These are phyloP conservation scores for Dicaeum eximium DNA, from an alignment of 2,113 vertebrate genomes.

Conservation along the genomic window DNA sequence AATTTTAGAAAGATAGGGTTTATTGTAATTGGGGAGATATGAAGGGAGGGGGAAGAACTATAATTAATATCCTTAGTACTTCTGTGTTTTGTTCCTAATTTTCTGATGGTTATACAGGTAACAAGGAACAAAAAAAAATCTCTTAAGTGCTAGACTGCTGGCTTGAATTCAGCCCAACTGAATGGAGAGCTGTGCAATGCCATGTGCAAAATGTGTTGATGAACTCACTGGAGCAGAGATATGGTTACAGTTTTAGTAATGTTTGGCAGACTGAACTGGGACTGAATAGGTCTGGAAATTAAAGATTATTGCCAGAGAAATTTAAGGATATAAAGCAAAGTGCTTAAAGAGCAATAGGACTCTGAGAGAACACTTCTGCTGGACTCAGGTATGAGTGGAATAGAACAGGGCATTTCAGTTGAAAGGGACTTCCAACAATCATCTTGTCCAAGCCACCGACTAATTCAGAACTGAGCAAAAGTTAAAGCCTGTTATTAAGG, in stretches of 20 bases:
- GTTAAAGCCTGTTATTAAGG: not conserved
- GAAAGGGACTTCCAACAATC: not conserved
- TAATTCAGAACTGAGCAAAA: not conserved
- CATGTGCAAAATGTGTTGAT: not conserved
- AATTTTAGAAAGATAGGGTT: not conserved
- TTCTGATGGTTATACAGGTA: not conserved
- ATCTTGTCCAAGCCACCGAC: not conserved
- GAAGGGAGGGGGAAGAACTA: not conserved
- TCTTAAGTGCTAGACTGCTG: not conserved
- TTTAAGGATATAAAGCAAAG: not conserved
- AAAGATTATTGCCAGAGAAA: not conserved
- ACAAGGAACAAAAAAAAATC: not conserved
- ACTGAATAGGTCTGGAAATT: not conserved
- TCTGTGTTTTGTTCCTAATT: conserved; percentile 1
- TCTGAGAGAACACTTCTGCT: not conserved
- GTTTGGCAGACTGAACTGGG: not conserved
- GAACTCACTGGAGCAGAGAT: not conserved
- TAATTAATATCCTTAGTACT: conserved; percentile 6
- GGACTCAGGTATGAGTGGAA: not conserved
- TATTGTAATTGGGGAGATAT: not conserved
- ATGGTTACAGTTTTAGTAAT: not conserved
- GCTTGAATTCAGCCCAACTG: not conserved
- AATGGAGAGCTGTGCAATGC: not conserved
- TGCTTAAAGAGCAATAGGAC: not conserved
- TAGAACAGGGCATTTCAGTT: not conserved